Percentiles rank a stretch among this genome's conserved stretches.
These are phyloP conservation scores for Stylophora pistillata DNA, from an alignment of 64 coral and sea anemone genomes.

Conservation along the genomic window DNA sequence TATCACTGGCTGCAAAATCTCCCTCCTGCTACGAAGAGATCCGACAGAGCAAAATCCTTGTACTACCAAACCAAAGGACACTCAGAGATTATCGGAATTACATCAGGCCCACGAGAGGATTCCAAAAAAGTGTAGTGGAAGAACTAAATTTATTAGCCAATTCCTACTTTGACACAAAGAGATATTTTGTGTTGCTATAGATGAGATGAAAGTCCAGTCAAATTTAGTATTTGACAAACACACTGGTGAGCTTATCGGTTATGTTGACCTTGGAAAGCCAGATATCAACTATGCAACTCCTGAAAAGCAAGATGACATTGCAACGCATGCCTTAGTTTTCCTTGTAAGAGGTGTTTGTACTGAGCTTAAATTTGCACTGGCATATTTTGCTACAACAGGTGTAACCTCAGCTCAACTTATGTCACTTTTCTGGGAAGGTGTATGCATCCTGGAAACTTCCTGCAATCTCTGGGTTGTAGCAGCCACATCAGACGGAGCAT, in stretches of 20 bases:
- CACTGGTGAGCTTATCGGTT: constrained; percentile 17
- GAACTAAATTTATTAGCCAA: not conserved
- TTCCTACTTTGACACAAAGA: constrained; percentile 20
- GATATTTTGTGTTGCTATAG: constrained; percentile 19
- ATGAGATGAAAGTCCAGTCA: constrained; percentile 29
- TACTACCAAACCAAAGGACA: constrained; percentile 14
- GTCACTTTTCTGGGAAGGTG: too few relatives aligned
- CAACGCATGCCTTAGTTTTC: not conserved
- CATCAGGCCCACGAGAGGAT: constrained; percentile 31
- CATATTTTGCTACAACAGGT: too few relatives aligned
- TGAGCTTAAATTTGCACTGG: too few relatives aligned
- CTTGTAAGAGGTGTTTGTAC: too few relatives aligned
- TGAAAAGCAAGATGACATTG: constrained; percentile 12
- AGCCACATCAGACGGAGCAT: too few relatives aligned
- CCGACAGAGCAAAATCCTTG: constrained; percentile 19
- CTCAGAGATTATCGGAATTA: constrained; percentile 29
- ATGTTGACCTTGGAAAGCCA: not conserved
- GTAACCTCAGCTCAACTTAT: too few relatives aligned
- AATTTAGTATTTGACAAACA: constrained; percentile 32
- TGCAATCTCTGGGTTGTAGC: too few relatives aligned
- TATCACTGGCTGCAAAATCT: constrained; percentile 25
- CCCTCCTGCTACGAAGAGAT: constrained; percentile 22
- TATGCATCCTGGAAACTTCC: too few relatives aligned
- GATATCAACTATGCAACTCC: constrained; percentile 27
- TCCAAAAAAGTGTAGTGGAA: constrained; percentile 34